Percentiles rank a stretch among this genome's conserved stretches.
phyloP scores from a whole-genome alignment of 2,113 vertebrate genomes.

The Synchiropus splendidus region DNA sequence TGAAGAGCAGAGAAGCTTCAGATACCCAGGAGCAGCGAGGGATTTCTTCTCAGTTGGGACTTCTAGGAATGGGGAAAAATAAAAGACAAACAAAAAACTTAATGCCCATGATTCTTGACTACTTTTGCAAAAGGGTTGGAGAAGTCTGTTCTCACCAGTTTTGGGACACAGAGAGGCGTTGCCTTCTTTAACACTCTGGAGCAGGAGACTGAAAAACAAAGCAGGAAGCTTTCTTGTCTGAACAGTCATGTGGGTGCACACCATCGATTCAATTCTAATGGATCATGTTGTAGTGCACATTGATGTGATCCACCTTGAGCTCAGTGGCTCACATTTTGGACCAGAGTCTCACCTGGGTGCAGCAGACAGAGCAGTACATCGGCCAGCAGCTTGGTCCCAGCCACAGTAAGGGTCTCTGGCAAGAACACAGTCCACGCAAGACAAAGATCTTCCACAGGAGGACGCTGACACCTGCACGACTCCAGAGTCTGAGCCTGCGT shows the following conservation, averaged over 20 bases:
- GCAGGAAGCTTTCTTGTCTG: too few species aligned
- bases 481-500: slow-evolving; percentile 56
- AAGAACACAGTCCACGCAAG: slow-evolving; percentile 70
- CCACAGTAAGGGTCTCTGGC: slow-evolving; percentile 73
- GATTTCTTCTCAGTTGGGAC: neutral
- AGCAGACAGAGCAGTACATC: slow-evolving; percentile 42
- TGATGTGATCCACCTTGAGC: neutral
- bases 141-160: slow-evolving; percentile 34
- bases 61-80: neutral
- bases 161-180: slow-evolving; percentile 57
- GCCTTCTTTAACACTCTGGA: slow-evolving; percentile 64
- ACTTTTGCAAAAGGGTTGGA: neutral
- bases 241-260: too few species aligned
- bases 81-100: too few species aligned
- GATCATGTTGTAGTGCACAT: neutral
- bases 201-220: too few species aligned
- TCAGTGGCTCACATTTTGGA: too few species aligned
- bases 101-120: too few species aligned
- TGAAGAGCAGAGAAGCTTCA: slow-evolving; percentile 45
- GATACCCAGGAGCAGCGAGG: slow-evolving; percentile 24
- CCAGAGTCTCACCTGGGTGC: slow-evolving; percentile 8
- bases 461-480: slow-evolving; percentile 64
- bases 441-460: slow-evolving; percentile 50
- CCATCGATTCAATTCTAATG: neutral
- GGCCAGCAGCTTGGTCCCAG: slow-evolving; percentile 40